Base-by-base conservation (phyloP, 2,888 invertebrate species). In the Tetropium fuscum region DNA sequence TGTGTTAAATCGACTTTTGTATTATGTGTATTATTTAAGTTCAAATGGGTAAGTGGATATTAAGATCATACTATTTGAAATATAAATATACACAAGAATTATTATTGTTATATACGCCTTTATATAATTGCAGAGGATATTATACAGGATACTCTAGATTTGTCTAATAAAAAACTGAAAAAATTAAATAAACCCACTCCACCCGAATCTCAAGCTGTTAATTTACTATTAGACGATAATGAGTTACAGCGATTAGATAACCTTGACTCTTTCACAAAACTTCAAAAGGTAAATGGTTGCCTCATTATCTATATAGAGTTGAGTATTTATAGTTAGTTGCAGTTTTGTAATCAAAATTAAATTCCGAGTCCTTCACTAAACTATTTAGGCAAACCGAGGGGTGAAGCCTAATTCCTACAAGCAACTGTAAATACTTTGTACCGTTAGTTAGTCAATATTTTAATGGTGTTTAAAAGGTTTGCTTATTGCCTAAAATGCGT, bases 201-300 rank as follows among this genome's bases (percentile, higher is more conserved):
- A 53, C 87, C 88, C 60, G 90, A 91, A 80, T 86, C 89, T 19
- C 87, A 87, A 76, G 63, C 90, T 74, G 88, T 87, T 61, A 88
- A 87, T 70, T 84, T 95, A 70, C 88, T 92, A 70, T 84, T 93
- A 48, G 94, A 95, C 78, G 92, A 94, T 77, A 96, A 96, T 84
- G 93, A 93, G 78, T 83, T 96, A 62, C 92, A 93, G 75, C 88
- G 93, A 72, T 86, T 95, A 73, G 95, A 95, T 80, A 93, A 94
- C 81, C 88, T 95, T 69, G 94, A 95, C 74, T 89, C 90, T 19
- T 95, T 91, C 80, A 85, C 85, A 56, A 88, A 90, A 77, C 85
- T 95, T 49, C 90, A 90, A 82, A 90, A 89, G 84, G 93, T 93
- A 84, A 49, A 56, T 40, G 51, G 60, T 18, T 43, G 13, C 32